phyloP scores from a whole-genome alignment of 2,888 invertebrate genomes.

The Laothoe populi region DNA sequence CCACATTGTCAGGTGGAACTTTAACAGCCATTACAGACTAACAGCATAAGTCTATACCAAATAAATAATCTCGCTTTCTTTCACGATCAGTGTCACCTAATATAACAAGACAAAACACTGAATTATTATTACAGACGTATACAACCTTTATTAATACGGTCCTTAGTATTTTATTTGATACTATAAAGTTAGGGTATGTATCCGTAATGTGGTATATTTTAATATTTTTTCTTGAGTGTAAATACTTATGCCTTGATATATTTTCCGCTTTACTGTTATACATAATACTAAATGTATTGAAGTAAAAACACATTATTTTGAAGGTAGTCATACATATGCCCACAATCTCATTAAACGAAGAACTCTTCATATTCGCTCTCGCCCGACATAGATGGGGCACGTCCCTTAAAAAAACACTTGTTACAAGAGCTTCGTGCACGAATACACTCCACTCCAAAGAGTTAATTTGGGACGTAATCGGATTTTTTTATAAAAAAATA shows the following conservation, averaged over 20 bases:
- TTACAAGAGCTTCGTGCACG: constrained; percentile 8
- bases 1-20: too few relatives aligned
- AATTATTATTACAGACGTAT: too few relatives aligned
- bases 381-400: constrained; percentile 17
- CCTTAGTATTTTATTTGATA: too few relatives aligned
- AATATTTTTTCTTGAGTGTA: neutral
- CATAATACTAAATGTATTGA: constrained; percentile 1
- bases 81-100: too few relatives aligned
- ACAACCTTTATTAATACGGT: too few relatives aligned
- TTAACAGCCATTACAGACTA: too few relatives aligned
- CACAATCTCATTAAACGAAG: constrained; percentile 21
- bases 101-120: too few relatives aligned
- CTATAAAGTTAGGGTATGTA: too few relatives aligned
- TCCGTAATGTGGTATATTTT: neutral
- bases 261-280: neutral
- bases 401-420: constrained; percentile 20
- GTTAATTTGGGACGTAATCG: constrained; percentile 24
- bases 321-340: constrained; percentile 7
- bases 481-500: neutral
- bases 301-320: neutral
- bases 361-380: constrained; percentile 15
- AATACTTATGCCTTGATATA: neutral
- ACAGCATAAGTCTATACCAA: too few relatives aligned
- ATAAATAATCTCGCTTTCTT: too few relatives aligned
- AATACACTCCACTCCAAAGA: constrained; percentile 12